Base-by-base conservation (phyloP, 2,113 vertebrate species). In the Lophura nycthemera region DNA sequence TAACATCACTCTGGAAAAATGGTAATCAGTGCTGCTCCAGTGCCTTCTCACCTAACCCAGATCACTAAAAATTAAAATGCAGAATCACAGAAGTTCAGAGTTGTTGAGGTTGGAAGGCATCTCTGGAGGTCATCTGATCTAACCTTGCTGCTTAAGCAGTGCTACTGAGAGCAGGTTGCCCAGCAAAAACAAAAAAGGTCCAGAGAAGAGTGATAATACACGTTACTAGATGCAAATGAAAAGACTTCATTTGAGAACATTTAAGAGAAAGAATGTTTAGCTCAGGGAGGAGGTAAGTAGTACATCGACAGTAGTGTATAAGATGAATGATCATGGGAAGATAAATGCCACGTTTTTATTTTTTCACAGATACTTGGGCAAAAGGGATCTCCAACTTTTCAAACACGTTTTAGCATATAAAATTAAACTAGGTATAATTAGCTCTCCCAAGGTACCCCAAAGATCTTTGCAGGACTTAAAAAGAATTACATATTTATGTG, bases 401-500 rank as follows among this genome's bases (percentile, higher is more conserved):
- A 69, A 89, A 88, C 75, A 67, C 50, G n/a, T 73, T 81, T 92
- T 64, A 77, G 91, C 84, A 91, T 67, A 56, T 13, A 42, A 77
- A 96, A 92, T 77, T 45, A 63, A 92, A 43, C 29, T 2, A 67
- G 64, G 75, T 76, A 48, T 77, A 92, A 96, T 87, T 76, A 88
- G 56, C 11, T 80, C 78, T 80, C 75, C 17, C 0, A 1, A 95
- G 72, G 80, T 10, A 82, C 91, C 70, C 91, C 32, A 48, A 94
- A 92, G 94, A 92, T 67, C 74, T 85, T 21, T 42, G n/a, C 36
- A 85, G 38, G 52, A 59, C 77, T 94, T 81, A 74, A 88, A 75
- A 92, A n/a, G 47, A 92, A 93, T 92, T 92, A 89, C 72, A 67
- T 86, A 94, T 94, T 93, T 93, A 93, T 93, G 80, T 74, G 88